phyloP scores from a whole-genome alignment of 2,888 invertebrate genomes.

The Lacanobia wlatinum region DNA sequence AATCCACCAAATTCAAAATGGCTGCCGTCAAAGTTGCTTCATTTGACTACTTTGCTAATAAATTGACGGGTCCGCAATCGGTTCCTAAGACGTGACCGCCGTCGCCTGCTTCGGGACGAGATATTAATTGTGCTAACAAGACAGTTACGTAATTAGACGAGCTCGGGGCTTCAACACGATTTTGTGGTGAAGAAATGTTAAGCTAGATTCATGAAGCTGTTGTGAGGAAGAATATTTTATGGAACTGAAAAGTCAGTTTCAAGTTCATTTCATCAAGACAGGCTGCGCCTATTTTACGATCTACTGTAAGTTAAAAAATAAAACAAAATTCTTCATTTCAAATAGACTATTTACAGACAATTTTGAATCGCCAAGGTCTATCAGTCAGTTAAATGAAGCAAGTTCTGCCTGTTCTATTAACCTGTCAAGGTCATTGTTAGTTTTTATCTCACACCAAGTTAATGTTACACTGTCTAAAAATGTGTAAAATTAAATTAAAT shows the following conservation, averaged over 20 bases:
- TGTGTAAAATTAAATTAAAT: no score
- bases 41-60: constrained; percentile 43
- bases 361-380: no score
- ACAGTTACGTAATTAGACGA: constrained; percentile 52
- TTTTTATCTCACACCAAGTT: no score
- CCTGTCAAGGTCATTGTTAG: no score
- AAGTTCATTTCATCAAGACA: no score
- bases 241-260: neutral
- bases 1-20: constrained; percentile 14
- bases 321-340: no score
- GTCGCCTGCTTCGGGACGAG: constrained; percentile 43
- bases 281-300: no score
- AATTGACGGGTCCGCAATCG: constrained; percentile 55
- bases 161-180: constrained; percentile 32
- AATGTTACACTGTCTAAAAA: no score
- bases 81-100: constrained; percentile 58
- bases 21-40: constrained; percentile 27
- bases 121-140: constrained; percentile 65
- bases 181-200: constrained; percentile 17
- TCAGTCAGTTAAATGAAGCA: no score
- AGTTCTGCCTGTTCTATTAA: no score
- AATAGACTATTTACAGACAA: no score
- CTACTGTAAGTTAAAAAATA: no score
- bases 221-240: neutral
- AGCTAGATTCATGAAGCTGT: constrained; percentile 28